phyloP scores from a whole-genome alignment of 1,140 invertebrate genomes.

The Magallana angulata region DNA sequence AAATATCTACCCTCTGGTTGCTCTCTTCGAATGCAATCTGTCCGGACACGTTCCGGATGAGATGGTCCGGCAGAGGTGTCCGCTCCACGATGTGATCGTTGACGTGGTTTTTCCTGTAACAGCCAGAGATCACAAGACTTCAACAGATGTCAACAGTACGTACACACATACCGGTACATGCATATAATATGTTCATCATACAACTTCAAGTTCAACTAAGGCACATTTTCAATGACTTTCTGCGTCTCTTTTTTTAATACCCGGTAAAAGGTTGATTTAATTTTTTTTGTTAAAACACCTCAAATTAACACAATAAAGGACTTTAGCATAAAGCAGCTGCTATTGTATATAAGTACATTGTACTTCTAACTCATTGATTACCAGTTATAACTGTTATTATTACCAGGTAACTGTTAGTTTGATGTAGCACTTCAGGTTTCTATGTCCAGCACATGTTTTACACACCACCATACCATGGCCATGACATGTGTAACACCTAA shows the following conservation, averaged over 20 bases:
- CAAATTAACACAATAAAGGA: no score
- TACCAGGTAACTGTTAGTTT: constrained; percentile 68
- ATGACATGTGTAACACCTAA: constrained; percentile 65
- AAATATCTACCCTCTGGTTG: constrained; percentile 65
- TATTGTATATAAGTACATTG: no score
- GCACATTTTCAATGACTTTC: no score
- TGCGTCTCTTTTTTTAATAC: no score
- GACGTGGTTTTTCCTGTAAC: constrained; percentile 68
- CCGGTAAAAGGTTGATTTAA: no score
- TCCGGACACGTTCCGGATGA: constrained; percentile 81
- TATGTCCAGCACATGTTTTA: constrained; percentile 57
- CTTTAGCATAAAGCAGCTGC: no score
- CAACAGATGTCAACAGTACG: no score
- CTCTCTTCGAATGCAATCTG: constrained; percentile 82
- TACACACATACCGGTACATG: no score
- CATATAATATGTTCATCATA: no score
- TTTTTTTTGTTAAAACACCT: no score
- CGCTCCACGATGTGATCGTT: constrained; percentile 77
- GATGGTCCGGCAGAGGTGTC: constrained; percentile 80
- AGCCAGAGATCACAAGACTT: background rate
- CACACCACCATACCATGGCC: constrained; percentile 65
- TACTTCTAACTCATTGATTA: no score
- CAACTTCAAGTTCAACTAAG: no score
- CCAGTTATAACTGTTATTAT: background rate
- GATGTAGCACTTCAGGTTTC: constrained; percentile 68